phyloP scores from a whole-genome alignment of 2,113 vertebrate genomes.

The Diadophis punctatus region DNA sequence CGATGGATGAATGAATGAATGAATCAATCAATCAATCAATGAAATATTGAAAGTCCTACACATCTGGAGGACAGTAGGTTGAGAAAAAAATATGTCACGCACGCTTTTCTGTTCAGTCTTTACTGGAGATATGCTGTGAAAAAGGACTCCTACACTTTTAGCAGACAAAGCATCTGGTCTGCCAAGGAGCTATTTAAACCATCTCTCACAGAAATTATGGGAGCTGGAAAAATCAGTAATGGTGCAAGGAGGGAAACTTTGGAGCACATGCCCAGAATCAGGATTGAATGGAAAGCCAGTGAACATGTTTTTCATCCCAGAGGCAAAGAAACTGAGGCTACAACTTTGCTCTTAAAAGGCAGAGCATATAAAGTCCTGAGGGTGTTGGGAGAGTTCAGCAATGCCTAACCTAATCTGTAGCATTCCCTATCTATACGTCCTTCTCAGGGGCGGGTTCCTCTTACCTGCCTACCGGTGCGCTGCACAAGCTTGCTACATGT shows the following conservation, averaged over 20 bases:
- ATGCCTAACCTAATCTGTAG: not conserved
- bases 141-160: not conserved
- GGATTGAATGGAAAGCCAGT: not conserved
- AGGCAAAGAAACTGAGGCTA: not conserved
- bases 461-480: too few relatives aligned
- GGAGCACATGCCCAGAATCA: not conserved
- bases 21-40: too few relatives aligned
- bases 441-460: too few relatives aligned
- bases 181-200: too few relatives aligned
- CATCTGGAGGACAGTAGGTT: not conserved
- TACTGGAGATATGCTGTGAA: not conserved
- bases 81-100: not conserved
- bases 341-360: not conserved
- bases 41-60: not conserved
- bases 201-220: not conserved
- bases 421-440: not conserved
- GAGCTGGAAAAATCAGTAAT: too few relatives aligned
- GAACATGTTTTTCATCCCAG: not conserved
- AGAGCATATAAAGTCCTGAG: not conserved
- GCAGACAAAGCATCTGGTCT: not conserved
- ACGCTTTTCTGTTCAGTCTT: not conserved
- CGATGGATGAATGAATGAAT: too few relatives aligned
- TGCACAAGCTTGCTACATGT: too few relatives aligned
- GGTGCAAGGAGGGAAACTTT: not conserved
- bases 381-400: not conserved